Evolutionary conservation across 2,797 vertebrate genomes (phyloP).

Genomic region (Bryconaethiops microstoma): DNA sequence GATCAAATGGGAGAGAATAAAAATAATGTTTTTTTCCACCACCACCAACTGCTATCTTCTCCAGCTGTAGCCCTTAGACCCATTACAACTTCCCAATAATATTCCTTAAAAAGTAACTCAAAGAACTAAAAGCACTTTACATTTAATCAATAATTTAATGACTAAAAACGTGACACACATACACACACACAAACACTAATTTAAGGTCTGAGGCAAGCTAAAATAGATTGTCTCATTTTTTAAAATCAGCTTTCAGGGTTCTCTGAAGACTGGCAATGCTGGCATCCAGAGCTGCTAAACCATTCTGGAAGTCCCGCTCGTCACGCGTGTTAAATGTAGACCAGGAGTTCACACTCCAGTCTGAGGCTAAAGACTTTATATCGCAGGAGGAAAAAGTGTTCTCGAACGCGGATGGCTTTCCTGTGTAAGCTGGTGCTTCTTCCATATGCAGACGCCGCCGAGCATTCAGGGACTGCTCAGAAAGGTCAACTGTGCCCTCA

Average conservation of each 20-base stretch:
- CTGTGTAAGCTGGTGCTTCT: conserved; percentile 13
- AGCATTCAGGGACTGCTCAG: conserved; percentile 2
- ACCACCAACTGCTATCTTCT: neutral
- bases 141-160: conserved; percentile 31
- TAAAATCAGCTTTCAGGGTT: conserved; percentile 80
- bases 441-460: neutral
- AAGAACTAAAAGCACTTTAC: neutral
- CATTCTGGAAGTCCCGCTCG: conserved; percentile 87
- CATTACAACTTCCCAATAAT: neutral
- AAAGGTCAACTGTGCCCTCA: neutral
- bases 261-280: conserved; percentile 89
- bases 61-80: neutral
- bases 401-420: conserved; percentile 46
- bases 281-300: conserved; percentile 89
- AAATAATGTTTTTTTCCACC: too few species aligned
- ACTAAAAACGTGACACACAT: conserved; percentile 27
- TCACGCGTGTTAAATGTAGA: conserved; percentile 89
- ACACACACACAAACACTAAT: conserved; percentile 19
- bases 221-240: conserved; percentile 65
- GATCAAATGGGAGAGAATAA: too few species aligned
- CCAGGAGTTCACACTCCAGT: conserved; percentile 81
- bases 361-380: conserved; percentile 72
- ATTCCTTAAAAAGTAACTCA: neutral
- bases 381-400: conserved; percentile 73
- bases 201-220: neutral